Conservation (phyloP, 2,797 vertebrate species). For the Caiman crocodilus region DNA sequence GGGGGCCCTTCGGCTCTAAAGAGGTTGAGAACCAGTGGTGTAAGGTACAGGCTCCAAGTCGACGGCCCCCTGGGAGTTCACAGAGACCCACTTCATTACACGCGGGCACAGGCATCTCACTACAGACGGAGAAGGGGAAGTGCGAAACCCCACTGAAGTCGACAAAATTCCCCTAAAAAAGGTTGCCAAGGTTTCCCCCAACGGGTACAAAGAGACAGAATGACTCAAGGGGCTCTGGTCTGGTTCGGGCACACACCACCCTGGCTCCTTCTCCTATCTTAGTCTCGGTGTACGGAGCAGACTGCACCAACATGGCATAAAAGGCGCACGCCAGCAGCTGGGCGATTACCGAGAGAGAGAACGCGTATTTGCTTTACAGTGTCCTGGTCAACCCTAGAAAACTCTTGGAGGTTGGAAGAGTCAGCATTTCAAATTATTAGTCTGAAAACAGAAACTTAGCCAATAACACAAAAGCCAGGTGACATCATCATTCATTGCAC, state of each 20-base stretch:
- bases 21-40: too few relatives aligned
- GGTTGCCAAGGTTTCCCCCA: neutral
- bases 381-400: neutral
- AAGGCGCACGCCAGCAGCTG: neutral
- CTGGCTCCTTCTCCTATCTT: neutral
- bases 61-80: neutral
- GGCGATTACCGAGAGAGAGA: neutral
- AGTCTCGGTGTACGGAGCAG: neutral
- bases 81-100: neutral
- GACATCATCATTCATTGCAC: neutral
- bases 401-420: neutral
- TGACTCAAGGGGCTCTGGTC: neutral
- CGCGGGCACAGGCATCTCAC: neutral
- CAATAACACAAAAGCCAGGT: neutral
- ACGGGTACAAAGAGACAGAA: neutral
- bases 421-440: neutral
- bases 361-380: rapidly evolving
- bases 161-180: neutral
- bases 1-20: too few relatives aligned
- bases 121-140: neutral
- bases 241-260: neutral
- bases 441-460: neutral
- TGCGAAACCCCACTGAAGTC: neutral
- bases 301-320: neutral
- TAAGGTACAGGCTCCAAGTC: neutral